phyloP scores from a whole-genome alignment of 2,888 invertebrate genomes.

The Tigriopus californicus region DNA sequence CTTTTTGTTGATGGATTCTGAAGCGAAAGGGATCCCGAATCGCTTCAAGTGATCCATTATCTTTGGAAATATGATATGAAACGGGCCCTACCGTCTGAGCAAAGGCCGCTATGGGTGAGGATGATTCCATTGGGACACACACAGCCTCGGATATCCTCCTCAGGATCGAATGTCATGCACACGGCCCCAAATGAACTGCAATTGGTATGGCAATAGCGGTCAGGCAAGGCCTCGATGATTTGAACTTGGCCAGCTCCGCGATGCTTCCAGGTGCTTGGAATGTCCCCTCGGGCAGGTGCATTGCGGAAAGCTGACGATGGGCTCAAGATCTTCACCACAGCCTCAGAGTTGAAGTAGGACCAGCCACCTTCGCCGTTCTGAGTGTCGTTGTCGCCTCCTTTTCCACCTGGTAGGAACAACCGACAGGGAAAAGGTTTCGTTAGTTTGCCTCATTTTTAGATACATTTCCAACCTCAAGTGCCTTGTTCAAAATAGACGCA shows the following conservation, averaged over 20 bases:
- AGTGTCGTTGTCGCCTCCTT: constrained; percentile 1
- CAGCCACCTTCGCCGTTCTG: constrained; percentile 26
- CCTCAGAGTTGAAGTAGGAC: constrained; percentile 11
- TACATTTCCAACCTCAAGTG: background rate
- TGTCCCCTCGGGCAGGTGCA: background rate
- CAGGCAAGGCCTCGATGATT: background rate
- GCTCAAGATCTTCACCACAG: background rate
- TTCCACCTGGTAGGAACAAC: constrained; percentile 1
- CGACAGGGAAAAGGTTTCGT: background rate
- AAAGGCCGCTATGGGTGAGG: constrained; percentile 1
- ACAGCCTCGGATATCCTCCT: background rate
- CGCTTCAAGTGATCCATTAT: background rate
- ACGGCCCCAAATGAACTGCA: background rate
- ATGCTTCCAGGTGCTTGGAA: background rate
- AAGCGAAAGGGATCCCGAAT: no score
- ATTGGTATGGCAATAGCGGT: background rate
- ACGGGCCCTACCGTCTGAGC: background rate
- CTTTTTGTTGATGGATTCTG: no score
- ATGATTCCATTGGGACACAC: constrained; percentile 8
- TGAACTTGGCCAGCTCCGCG: background rate
- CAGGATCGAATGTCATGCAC: constrained; percentile 1
- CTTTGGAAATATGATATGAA: constrained; percentile 4
- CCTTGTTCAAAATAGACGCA: no score
- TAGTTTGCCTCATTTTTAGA: background rate
- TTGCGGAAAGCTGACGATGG: background rate